Evolutionary conservation across 2,113 vertebrate genomes (phyloP).

Genomic region (Penelope pileata): DNA sequence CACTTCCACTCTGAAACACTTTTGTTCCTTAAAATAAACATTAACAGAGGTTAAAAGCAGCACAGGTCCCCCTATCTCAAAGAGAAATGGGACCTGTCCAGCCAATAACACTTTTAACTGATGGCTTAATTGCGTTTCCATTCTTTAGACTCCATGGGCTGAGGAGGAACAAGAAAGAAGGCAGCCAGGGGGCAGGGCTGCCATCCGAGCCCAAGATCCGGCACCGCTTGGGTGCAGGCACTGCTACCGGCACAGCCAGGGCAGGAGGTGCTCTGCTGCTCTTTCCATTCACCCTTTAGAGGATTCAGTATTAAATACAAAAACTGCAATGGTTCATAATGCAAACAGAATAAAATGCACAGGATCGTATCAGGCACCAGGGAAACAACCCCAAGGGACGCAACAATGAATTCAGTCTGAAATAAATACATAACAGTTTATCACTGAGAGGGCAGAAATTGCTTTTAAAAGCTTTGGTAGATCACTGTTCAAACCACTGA

Average conservation of each 20-base stretch:
- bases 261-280: background rate
- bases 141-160: background rate
- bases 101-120: background rate
- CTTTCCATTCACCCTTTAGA: background rate
- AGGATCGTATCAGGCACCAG: background rate
- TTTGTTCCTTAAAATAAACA: slow-evolving; percentile 71
- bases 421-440: background rate
- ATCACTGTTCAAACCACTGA: background rate
- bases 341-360: background rate
- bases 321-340: background rate
- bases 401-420: background rate
- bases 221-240: too few relatives aligned
- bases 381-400: background rate
- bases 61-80: background rate
- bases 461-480: background rate
- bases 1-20: slow-evolving; percentile 55
- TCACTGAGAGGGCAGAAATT: background rate
- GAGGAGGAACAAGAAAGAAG: background rate
- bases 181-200: background rate
- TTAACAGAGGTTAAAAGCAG: slow-evolving; percentile 58
- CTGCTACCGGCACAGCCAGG: background rate
- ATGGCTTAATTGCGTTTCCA: background rate
- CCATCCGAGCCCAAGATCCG: too few relatives aligned
- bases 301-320: background rate
- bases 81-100: background rate